A percentile compares a stretch with the other conserved stretches of the same genome.
Evolutionary conservation across 2,888 invertebrate species (phyloP).

Genomic region (Leptopilina myrica): DNA sequence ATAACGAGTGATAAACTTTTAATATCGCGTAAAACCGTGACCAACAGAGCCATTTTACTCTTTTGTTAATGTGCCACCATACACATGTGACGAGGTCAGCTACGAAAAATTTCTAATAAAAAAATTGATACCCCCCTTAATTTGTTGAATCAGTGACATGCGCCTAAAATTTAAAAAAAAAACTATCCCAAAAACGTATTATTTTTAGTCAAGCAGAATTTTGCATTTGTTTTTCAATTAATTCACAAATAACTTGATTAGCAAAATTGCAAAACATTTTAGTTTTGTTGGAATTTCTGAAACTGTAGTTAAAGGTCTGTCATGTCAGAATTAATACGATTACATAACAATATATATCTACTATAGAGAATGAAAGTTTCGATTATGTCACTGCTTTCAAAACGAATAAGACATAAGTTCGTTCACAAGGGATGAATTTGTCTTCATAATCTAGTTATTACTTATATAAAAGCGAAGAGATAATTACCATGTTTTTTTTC

Average conservation of each 20-base stretch:
- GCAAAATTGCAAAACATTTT: not conserved
- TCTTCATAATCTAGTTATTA: not conserved
- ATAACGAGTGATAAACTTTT: constrained; percentile 31
- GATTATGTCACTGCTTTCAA: constrained; percentile 27
- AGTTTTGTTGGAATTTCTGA: not conserved
- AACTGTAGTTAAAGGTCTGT: not conserved
- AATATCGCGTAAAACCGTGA: constrained; percentile 29
- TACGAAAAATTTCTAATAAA: constrained; percentile 6
- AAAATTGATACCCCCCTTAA: constrained; percentile 4
- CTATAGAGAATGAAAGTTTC: constrained; percentile 27
- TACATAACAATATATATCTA: constrained; percentile 13
- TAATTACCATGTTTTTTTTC: not conserved
- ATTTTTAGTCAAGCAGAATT: no score
- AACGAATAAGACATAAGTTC: not conserved
- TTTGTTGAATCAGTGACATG: not conserved
- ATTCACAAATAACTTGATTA: no score
- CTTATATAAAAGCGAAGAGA: constrained; percentile 9
- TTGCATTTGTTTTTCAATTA: no score
- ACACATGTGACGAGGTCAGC: constrained; percentile 22
- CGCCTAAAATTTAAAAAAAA: no score
- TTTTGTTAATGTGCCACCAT: constrained; percentile 15
- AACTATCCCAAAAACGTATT: no score
- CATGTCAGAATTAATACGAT: constrained; percentile 15
- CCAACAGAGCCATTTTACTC: constrained; percentile 26
- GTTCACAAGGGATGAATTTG: constrained; percentile 26